Percentiles rank a stretch among this genome's conserved stretches.
phyloP scores from a whole-genome alignment of 1,140 invertebrate species.

The Danaus plexippus region DNA sequence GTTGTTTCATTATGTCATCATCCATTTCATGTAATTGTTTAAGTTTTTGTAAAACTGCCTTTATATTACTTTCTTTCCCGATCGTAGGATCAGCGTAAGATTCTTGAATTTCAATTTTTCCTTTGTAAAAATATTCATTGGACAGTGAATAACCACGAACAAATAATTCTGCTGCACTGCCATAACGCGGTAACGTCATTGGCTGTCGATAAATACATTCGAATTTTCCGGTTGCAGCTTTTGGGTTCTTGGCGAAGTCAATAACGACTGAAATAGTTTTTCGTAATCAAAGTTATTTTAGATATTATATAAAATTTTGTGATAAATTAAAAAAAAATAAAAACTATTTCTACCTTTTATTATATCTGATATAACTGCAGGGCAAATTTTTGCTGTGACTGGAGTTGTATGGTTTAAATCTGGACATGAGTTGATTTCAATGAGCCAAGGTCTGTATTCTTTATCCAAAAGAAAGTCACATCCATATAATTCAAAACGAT shows the following conservation, averaged over 20 bases:
- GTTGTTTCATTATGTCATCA: constrained; percentile 30
- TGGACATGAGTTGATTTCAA: constrained; percentile 94
- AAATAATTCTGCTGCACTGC: constrained; percentile 31
- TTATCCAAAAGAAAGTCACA: constrained; percentile 93
- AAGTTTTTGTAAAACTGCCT: constrained; percentile 34
- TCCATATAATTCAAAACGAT: constrained; percentile 92
- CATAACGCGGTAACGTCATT: constrained; percentile 42
- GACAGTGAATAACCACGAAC: constrained; percentile 42
- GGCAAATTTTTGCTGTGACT: constrained; percentile 87
- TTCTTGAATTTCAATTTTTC: constrained; percentile 36
- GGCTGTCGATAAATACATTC: constrained; percentile 67
- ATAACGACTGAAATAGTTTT: constrained; percentile 67
- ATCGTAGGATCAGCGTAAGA: constrained; percentile 31
- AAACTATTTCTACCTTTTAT: constrained; percentile 81
- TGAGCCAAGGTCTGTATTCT: constrained; percentile 89
- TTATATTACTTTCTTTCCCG: constrained; percentile 32
- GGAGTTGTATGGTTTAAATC: constrained; percentile 87
- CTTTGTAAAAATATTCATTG: constrained; percentile 50
- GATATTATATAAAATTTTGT: neutral
- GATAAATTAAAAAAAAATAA: constrained; percentile 7
- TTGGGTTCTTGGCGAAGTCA: constrained; percentile 67
- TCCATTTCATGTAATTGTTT: constrained; percentile 36
- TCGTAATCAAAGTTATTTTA: constrained; percentile 7
- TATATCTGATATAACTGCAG: constrained; percentile 86
- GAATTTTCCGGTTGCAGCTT: constrained; percentile 72